Conservation (phyloP, 2,888 invertebrate genomes). For the Drosophila dives region DNA sequence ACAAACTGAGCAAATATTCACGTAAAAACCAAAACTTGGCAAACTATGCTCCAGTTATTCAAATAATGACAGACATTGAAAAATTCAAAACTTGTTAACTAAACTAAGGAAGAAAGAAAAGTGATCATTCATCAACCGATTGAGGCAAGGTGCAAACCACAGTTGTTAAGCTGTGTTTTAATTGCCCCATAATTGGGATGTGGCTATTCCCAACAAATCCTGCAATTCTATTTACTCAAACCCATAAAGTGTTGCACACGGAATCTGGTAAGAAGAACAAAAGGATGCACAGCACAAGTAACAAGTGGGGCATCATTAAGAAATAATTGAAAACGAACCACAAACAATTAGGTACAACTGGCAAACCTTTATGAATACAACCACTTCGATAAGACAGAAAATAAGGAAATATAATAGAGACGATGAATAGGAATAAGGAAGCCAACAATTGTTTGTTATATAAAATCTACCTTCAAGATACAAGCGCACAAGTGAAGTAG, state of each 20-base stretch:
- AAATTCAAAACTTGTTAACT: not conserved
- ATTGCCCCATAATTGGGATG: constrained; percentile 13
- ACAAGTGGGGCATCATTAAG: not conserved
- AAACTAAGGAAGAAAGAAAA: not conserved
- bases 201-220: not conserved
- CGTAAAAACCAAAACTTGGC: not conserved
- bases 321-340: not conserved
- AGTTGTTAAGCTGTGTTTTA: constrained; percentile 24
- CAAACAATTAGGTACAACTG: not conserved
- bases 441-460: too few species aligned
- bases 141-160: constrained; percentile 17
- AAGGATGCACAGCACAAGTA: not conserved
- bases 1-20: too few species aligned
- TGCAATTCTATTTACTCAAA: not conserved
- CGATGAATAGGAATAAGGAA: too few species aligned
- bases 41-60: not conserved
- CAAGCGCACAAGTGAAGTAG: not conserved
- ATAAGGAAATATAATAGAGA: too few species aligned
- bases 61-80: not conserved
- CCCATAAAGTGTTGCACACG: too few species aligned
- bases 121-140: constrained; percentile 26
- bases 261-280: not conserved
- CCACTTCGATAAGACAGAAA: not conserved
- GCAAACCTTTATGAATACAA: not conserved
- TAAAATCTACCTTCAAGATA: too few species aligned